Conservation (phyloP, 2,113 vertebrate genomes). For the Neotragus pygmaeus region DNA sequence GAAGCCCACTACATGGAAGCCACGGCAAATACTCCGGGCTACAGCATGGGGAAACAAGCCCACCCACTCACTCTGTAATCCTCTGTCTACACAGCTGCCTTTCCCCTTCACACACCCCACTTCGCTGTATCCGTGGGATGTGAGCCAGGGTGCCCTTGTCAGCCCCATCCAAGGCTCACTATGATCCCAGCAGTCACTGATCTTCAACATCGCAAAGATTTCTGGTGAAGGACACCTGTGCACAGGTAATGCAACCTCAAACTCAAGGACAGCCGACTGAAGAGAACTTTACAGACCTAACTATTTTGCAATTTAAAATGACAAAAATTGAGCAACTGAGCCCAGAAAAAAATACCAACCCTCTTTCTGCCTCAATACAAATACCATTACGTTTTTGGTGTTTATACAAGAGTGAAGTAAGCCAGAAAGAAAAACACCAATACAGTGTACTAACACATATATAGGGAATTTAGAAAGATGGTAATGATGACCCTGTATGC, state of each 20-base stretch:
- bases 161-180: background rate
- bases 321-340: background rate
- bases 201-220: background rate
- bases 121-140: background rate
- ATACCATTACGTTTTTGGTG: background rate
- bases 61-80: background rate
- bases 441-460: no score
- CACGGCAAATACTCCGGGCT: rapidly evolving
- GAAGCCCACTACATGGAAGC: background rate
- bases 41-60: rapidly evolving
- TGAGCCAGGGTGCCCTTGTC: background rate
- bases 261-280: background rate
- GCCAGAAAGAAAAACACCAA: no score
- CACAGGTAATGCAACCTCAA: background rate
- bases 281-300: background rate
- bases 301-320: background rate
- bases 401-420: no score
- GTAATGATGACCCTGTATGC: no score
- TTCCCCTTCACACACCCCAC: background rate
- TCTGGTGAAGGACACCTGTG: background rate
- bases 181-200: background rate
- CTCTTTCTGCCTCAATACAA: background rate
- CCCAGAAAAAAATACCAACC: background rate
- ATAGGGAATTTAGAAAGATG: no score
- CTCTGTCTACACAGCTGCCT: background rate